Evolutionary conservation across 2,888 invertebrate species (phyloP), one percentile per base, ranked within the genome.

Genomic region (Archips xylosteana): DNA sequence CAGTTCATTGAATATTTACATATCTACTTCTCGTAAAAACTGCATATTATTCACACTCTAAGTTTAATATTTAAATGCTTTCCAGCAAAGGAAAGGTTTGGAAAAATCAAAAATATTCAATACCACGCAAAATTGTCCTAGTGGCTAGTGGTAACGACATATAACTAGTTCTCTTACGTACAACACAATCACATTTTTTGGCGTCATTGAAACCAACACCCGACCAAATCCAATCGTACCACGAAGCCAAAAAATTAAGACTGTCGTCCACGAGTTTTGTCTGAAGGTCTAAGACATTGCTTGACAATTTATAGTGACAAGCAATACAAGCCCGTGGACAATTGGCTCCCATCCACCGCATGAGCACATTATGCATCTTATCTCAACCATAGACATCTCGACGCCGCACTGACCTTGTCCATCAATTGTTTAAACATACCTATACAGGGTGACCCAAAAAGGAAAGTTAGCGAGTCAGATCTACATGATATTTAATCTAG

Each of bases 351-450:
- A 12, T 62, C 65, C 64, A 49, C 47, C 62, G 62, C 70, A 57
- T 64, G 42, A 6, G n/a, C 70, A 64, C 49, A 62, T 62, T 51
- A 61, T 51, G 61, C 39, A 39, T 69, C 61, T 66, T 71, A 71
- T 66, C 71, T 66, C 36, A 13, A 8, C 34, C 45, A 15, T 65
- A 72, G 71, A 72, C 71, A 36, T 72, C 54, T 45, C 12, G 67
- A 45, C 67, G 71, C 71, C 71, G 47, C 45, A 13, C 10, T 13
- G 36, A 47, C n/a, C 70, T 36, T 64, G 15, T 4, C n/a, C 15
- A 3, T 36, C 57, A 32, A 23, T 23, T 54, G 57, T 2, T 57
- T 32, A 12, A 23, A 23, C 32, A 9, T 3, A 39, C 10, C 3
- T 12, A 45, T 23, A 57, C 57, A 57, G 1, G 12, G 23, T 54